Evolutionary conservation across 1,140 invertebrate species (phyloP).

Genomic region (Drosophila kanapiae): DNA sequence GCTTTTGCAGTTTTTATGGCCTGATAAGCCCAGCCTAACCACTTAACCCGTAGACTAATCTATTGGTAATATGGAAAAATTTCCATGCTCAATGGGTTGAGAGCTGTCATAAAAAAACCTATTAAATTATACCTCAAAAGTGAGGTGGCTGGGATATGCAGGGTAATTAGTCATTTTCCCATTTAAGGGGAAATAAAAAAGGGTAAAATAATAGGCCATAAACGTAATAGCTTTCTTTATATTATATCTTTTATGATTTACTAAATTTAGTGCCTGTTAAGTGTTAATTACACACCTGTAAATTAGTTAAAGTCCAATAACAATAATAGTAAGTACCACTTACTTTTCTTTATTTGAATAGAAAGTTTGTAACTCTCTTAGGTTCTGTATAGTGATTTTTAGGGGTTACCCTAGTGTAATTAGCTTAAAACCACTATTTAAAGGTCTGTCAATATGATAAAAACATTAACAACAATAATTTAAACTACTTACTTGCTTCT

Average conservation of each 20-base stretch:
- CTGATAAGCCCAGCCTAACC: conserved; percentile 12
- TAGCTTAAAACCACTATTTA: too few species aligned
- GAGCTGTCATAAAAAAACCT: background rate
- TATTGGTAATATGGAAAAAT: conserved; percentile 9
- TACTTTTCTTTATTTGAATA: background rate
- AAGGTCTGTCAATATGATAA: too few species aligned
- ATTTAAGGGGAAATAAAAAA: background rate
- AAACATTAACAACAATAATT: too few species aligned
- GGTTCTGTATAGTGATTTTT: background rate
- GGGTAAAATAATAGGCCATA: background rate
- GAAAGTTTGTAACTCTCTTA: background rate
- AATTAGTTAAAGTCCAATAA: background rate
- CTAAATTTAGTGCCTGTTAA: background rate
- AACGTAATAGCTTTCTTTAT: background rate
- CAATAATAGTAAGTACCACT: background rate
- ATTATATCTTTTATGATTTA: background rate
- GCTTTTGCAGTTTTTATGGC: conserved; percentile 8
- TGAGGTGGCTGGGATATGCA: background rate
- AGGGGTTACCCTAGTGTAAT: too few species aligned
- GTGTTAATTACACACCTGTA: background rate
- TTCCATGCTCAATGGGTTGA: conserved; percentile 10
- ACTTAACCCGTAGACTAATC: conserved; percentile 16
- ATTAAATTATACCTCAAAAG: conserved; percentile 9
- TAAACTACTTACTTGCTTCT: too few species aligned
- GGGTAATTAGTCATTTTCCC: conserved; percentile 20